phyloP scores from a whole-genome alignment of 1,140 invertebrate genomes.

The Platorchestia sp. region DNA sequence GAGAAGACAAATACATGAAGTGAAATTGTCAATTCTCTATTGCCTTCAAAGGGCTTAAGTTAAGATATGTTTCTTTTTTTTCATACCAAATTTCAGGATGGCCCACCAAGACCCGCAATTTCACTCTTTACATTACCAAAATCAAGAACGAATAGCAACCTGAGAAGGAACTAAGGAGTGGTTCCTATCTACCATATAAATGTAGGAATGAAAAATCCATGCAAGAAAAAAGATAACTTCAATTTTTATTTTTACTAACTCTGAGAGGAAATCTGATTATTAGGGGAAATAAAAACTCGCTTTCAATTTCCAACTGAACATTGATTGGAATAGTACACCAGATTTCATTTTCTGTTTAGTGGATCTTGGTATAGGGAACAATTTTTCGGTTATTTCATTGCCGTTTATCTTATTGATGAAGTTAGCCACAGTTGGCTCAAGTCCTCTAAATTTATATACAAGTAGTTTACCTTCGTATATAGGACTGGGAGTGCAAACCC shows the following conservation, averaged over 20 bases:
- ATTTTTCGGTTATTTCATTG: neutral
- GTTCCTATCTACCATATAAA: no score
- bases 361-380: neutral
- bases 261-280: neutral
- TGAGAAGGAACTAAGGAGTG: no score
- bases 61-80: no score
- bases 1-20: no score
- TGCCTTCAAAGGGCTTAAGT: no score
- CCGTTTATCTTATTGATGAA: neutral
- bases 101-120: no score
- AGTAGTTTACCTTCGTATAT: neutral
- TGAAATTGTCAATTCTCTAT: no score
- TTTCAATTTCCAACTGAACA: neutral
- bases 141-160: neutral
- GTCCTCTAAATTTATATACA: neutral
- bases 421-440: neutral
- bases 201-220: no score
- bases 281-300: neutral
- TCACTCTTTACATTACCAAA: neutral
- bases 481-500: slow-evolving; percentile 6
- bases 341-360: neutral
- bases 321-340: neutral
- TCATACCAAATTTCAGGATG: no score
- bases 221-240: no score
- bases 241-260: neutral